These are phyloP conservation scores for Oplegnathus fasciatus DNA, from an alignment of 2,113 vertebrate species.

Conservation along the genomic window DNA sequence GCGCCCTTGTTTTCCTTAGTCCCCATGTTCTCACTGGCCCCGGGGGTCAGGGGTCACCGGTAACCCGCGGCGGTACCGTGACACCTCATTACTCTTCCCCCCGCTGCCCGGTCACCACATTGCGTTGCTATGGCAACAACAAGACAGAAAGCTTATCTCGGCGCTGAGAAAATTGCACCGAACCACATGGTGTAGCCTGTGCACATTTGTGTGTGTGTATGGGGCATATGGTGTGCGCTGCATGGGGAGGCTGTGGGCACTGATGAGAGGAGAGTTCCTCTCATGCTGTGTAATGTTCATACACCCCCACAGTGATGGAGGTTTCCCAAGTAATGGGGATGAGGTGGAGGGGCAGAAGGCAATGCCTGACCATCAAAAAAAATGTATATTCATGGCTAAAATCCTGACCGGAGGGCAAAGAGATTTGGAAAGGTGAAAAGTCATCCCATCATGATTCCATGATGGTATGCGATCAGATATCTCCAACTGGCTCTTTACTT, in stretches of 20 bases:
- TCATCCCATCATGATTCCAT: neutral
- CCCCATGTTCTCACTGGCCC: slow-evolving; percentile 61
- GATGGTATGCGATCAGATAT: neutral
- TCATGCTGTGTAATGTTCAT: slow-evolving; percentile 68
- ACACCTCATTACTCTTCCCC: slow-evolving; percentile 76
- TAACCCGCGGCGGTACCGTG: slow-evolving; percentile 59
- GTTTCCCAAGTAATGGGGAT: slow-evolving; percentile 64
- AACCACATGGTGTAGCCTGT: slow-evolving; percentile 52
- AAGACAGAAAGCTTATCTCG: slow-evolving; percentile 65
- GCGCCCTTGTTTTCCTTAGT: slow-evolving; percentile 50
- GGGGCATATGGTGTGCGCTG: slow-evolving; percentile 71
- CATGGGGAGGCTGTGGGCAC: slow-evolving; percentile 64
- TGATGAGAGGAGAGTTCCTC: slow-evolving; percentile 65
- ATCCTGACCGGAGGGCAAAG: neutral
- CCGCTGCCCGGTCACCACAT: slow-evolving; percentile 29
- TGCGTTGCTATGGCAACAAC: slow-evolving; percentile 71
- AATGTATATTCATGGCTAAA: slow-evolving; percentile 2
- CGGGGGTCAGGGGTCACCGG: slow-evolving; percentile 65
- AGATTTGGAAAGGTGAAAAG: slow-evolving; percentile 9
- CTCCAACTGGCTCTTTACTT: neutral
- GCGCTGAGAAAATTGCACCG: slow-evolving; percentile 66
- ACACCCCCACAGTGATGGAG: slow-evolving; percentile 66
- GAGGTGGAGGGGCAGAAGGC: slow-evolving; percentile 38
- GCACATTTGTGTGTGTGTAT: slow-evolving; percentile 6
- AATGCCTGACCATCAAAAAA: neutral